A percentile compares a stretch with the other conserved stretches of the same genome.
Conservation (phyloP, 30 jellyfish, hydroid and myxozoan species). For the Aurelia sp. region DNA sequence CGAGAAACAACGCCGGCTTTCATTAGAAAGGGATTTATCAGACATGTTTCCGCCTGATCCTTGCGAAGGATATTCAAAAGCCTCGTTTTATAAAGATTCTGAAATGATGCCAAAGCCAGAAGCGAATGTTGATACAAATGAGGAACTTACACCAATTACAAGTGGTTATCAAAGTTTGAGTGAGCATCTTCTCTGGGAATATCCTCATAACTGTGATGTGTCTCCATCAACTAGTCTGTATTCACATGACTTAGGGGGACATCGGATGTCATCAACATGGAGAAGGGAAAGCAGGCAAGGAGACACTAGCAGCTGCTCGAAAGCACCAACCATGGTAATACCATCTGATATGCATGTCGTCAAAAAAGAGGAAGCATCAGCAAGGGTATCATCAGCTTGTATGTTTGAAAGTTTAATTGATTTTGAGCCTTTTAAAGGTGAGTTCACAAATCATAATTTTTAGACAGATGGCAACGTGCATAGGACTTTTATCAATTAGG, state of each 20-base stretch:
- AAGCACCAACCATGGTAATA: not conserved
- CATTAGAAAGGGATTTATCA: slow-evolving; percentile 56
- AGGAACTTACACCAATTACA: slow-evolving; percentile 41
- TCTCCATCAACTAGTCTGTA: slow-evolving; percentile 85
- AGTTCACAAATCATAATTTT: slow-evolving; percentile 59
- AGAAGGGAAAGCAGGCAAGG: slow-evolving; percentile 49
- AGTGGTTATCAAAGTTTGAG: slow-evolving; percentile 50
- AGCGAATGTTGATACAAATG: slow-evolving; percentile 2
- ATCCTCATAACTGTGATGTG: slow-evolving; percentile 74
- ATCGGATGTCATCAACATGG: slow-evolving; percentile 43
- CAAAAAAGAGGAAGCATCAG: slow-evolving; percentile 8
- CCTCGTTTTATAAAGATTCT: slow-evolving; percentile 43
- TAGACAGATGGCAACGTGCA: not conserved
- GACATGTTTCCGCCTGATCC: slow-evolving; percentile 56
- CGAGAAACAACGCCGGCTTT: slow-evolving; percentile 45
- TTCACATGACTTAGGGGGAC: slow-evolving; percentile 55
- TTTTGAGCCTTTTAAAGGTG: slow-evolving; percentile 86
- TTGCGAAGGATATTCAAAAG: slow-evolving; percentile 50
- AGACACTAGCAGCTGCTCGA: slow-evolving; percentile 12
- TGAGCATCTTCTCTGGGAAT: slow-evolving; percentile 81
- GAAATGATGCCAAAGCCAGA: slow-evolving; percentile 50
- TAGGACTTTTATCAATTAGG: not conserved
- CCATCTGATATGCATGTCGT: slow-evolving; percentile 37
- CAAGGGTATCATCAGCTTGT: slow-evolving; percentile 60
- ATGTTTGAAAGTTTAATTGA: slow-evolving; percentile 87